Evolutionary conservation across 2,888 invertebrate species (phyloP), one percentile per base, ranked within the genome.

Genomic region (Aleiodes alternator): DNA sequence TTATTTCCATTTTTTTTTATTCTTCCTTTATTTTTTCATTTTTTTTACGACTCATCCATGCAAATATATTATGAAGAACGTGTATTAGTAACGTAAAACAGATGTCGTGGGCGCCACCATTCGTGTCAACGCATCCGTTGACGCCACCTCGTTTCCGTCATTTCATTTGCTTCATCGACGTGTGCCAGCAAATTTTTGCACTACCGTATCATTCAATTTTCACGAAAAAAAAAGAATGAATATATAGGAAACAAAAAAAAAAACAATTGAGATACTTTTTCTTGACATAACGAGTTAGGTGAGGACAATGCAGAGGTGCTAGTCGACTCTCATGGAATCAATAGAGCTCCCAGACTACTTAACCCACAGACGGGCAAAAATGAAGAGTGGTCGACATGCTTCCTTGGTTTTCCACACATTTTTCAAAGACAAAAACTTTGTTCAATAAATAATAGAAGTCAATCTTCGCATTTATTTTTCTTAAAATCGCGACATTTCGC

Each of bases 291-390:
- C 55, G 69, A 70, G 68, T 73, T 31, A 70, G 53, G 23, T 70
- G 29, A 69, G 69, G 70, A 64, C 69, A 70, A 70, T 70, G 53
- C 43, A 38, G 43, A 23, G 56, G 31, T 64, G 69, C 57, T 12
- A 57, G 57, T 29, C 31, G 57, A 31, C 70, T 64, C 64, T 64
- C 43, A n/a, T 64, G 48, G 43, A 79, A 79, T 80, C 80, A 76
- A 79, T 80, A 76, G 66, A 51, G 51, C 48, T 31, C 12, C 71
- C 76, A 79, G 79, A 79, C 79, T 66, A 78, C 79, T 78, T 73
- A 78, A 80, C 61, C 72, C 69, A 75, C 66, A 72, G 70, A 66
- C 51, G 71, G 7, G 23, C 12, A 6, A 9, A 53, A 53, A 64
- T 34, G 50, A 43, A 57, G 31, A 57, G 7, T n/a, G 57, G 73